A percentile compares a stretch with the other conserved stretches of the same genome.
Evolutionary conservation across 2,888 invertebrate genomes (phyloP).

Genomic region (Pheosia gnoma): DNA sequence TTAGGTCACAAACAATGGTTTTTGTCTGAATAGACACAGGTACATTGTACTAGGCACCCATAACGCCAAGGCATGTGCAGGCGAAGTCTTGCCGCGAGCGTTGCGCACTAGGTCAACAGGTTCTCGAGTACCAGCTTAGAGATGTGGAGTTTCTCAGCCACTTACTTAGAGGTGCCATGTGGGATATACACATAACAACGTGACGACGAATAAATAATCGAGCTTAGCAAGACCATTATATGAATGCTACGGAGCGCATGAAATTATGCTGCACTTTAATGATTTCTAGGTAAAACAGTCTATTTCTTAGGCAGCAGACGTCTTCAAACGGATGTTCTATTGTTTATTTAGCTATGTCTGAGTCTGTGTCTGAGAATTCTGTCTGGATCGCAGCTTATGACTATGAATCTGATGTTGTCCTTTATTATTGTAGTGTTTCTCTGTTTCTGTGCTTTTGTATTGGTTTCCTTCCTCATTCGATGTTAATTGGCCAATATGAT

Average conservation of each 20-base stretch:
- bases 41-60: conserved; percentile 48
- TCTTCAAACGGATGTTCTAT: conserved; percentile 71
- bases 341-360: conserved; percentile 62
- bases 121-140: conserved; percentile 67
- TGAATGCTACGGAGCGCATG: conserved; percentile 27
- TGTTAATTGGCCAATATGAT: conserved; percentile 37
- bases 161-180: conserved; percentile 67
- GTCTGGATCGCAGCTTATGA: conserved; percentile 45
- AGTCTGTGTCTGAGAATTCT: conserved; percentile 65
- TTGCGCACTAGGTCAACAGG: conserved; percentile 77
- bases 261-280: conserved; percentile 40
- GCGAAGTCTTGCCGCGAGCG: conserved; percentile 68
- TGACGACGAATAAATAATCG: conserved; percentile 29
- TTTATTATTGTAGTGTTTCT: conserved; percentile 23
- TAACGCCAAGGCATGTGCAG: conserved; percentile 60
- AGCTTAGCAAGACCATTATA: conserved; percentile 34
- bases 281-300: conserved; percentile 44
- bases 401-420: conserved; percentile 21
- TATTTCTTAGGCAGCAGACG: conserved; percentile 68
- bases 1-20: conserved; percentile 60
- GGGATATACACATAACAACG: conserved; percentile 41
- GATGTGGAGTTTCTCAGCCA: conserved; percentile 68
- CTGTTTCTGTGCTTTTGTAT: conserved; percentile 16
- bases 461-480: conserved; percentile 24
- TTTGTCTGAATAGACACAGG: conserved; percentile 51